These are phyloP conservation scores for Drosophila carrolli DNA, from an alignment of 1,140 invertebrate genomes.

Conservation along the genomic window DNA sequence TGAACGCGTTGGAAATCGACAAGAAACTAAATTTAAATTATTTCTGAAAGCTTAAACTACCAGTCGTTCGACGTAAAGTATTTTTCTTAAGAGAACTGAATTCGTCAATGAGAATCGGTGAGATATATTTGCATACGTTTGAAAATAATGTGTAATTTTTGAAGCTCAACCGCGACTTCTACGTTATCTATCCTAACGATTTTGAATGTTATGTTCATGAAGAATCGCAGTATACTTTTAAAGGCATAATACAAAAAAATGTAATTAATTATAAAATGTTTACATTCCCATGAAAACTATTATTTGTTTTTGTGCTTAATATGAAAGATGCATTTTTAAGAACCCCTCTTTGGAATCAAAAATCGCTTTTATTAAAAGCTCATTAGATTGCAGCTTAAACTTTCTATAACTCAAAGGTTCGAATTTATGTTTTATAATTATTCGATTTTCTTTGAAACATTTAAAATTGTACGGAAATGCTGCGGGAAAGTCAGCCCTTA, in stretches of 20 bases:
- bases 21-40: conserved; percentile 79
- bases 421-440: not conserved
- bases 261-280: not conserved
- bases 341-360: too few species aligned
- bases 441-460: too few species aligned
- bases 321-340: too few species aligned
- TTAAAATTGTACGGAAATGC: too few species aligned
- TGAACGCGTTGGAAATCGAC: conserved; percentile 76
- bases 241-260: not conserved
- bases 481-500: not conserved
- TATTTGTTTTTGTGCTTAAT: too few species aligned
- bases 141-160: not conserved
- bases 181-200: not conserved
- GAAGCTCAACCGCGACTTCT: not conserved
- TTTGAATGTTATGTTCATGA: not conserved
- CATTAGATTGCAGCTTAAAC: too few species aligned
- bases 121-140: conserved; percentile 4
- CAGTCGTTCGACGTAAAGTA: conserved; percentile 28
- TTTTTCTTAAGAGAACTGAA: conserved; percentile 22
- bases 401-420: too few species aligned
- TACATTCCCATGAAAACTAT: too few species aligned
- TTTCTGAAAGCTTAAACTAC: conserved; percentile 69
- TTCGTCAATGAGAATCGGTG: not conserved
- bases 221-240: not conserved
- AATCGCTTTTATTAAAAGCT: too few species aligned